phyloP scores from a whole-genome alignment of 2,888 invertebrate genomes.

The Lutraria lutraria region DNA sequence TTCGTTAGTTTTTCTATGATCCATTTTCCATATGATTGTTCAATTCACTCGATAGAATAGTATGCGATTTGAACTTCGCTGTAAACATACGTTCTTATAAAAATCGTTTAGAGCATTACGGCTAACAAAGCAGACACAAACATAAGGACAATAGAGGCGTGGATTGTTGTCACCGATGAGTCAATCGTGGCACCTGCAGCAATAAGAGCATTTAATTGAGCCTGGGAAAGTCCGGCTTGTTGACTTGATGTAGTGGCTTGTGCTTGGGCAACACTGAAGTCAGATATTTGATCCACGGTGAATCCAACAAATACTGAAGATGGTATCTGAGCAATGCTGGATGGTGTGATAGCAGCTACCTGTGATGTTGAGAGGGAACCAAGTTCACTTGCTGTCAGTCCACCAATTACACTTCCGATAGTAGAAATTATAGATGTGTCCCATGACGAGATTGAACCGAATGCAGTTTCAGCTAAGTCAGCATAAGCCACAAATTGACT shows the following conservation, averaged over 20 bases:
- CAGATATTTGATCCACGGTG: conserved; percentile 65
- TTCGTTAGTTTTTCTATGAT: too few species aligned
- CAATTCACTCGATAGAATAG: too few species aligned
- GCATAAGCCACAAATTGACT: conserved; percentile 70
- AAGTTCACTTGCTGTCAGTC: conserved; percentile 61
- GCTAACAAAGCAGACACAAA: neutral
- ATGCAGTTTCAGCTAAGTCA: conserved; percentile 66
- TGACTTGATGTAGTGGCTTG: conserved; percentile 70
- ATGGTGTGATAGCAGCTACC: conserved; percentile 56
- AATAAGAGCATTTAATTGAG: conserved; percentile 65
- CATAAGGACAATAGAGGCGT: neutral
- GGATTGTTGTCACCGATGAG: neutral
- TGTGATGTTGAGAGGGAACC: conserved; percentile 56
- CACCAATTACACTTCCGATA: conserved; percentile 71
- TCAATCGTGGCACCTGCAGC: conserved; percentile 61
- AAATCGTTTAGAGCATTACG: neutral
- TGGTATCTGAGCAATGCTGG: conserved; percentile 63
- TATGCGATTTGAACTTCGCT: too few species aligned
- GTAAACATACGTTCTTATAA: too few species aligned
- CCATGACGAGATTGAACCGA: conserved; percentile 70
- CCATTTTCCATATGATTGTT: too few species aligned
- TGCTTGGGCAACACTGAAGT: conserved; percentile 71
- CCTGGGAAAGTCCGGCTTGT: conserved; percentile 65
- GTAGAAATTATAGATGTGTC: conserved; percentile 66
- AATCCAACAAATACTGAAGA: conserved; percentile 69